phyloP scores from a whole-genome alignment of 2,888 invertebrate species.

The Endotricha flammealis region DNA sequence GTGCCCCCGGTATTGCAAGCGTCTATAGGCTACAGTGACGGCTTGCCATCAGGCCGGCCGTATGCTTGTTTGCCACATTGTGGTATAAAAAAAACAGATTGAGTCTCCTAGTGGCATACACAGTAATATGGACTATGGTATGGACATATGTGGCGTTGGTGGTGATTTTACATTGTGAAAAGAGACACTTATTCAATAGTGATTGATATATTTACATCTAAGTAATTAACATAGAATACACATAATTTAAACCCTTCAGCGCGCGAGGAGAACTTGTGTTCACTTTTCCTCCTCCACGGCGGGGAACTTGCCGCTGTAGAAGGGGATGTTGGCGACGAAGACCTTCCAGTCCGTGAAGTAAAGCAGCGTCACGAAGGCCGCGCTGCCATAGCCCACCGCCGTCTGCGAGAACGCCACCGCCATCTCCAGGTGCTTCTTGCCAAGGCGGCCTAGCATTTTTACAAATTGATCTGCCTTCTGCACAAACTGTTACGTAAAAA shows the following conservation, averaged over 20 bases:
- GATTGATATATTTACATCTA: not conserved
- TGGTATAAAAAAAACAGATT: too few relatives aligned
- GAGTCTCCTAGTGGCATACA: too few relatives aligned
- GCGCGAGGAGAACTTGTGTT: conserved; percentile 13
- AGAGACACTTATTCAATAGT: too few relatives aligned
- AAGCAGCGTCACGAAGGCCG: conserved; percentile 78
- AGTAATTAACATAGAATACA: not conserved
- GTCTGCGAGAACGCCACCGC: conserved; percentile 76
- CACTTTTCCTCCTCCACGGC: conserved; percentile 43
- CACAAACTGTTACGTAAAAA: conserved; percentile 30
- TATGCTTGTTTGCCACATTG: too few relatives aligned
- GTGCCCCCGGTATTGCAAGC: too few relatives aligned
- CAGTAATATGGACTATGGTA: too few relatives aligned
- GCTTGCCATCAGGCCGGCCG: too few relatives aligned
- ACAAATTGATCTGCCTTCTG: not conserved
- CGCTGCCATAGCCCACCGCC: conserved; percentile 80
- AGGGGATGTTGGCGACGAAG: conserved; percentile 84
- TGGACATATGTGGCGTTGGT: too few relatives aligned
- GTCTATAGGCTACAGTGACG: too few relatives aligned
- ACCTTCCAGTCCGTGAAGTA: conserved; percentile 90
- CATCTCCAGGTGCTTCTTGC: conserved; percentile 80
- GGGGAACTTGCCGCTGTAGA: conserved; percentile 84
- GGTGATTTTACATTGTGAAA: too few relatives aligned
- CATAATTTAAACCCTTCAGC: not conserved
- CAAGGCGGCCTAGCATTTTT: conserved; percentile 63